Base-by-base conservation (phyloP, 2,888 invertebrate genomes). In the Disparrhopalites patrizii region DNA sequence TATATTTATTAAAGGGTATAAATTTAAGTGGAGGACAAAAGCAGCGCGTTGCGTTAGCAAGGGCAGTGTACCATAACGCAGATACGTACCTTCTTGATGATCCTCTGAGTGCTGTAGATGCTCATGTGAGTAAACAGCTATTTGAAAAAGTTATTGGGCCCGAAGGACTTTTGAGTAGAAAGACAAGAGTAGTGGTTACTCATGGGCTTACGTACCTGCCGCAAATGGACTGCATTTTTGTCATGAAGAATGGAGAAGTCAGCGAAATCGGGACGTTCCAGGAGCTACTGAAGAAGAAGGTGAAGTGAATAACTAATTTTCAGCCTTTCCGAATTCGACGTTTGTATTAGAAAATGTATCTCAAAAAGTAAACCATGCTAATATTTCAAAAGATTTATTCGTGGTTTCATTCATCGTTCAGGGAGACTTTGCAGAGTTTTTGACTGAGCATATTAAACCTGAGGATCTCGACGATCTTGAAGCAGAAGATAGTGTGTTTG, bases 41-140 rank as follows among this genome's bases (percentile, higher is more conserved):
- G 80, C 94, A 90, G 79, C 84, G 95, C 73, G 91, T 96, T 38
- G 92, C 93, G 65, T 81, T 96, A 69, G 82, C 82, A 3, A 73
- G 82, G 67, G 81, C 82, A 1, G 79, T 81, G 1, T 82, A 82
- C 69, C 75, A 77, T 31, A 77, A 80, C 56, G 68, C 78, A 4
- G 81, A 82, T 67, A 71, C 84, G 27, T 82, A 82, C 73, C 77
- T 85, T 1, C 75, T 85, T 52, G 85, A 85, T 75, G 85, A 85
- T 75, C 84, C 84, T 2, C 77, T 85, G 10, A 82, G 68, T 52
- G 73, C 73, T 13, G 66, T 66, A 3, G 66, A 71, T 82, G 88
- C 93, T 33, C 97, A 98, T 79, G 97, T 98, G 57, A 97, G 97
- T 15, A 95, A 94, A 81, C 96, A 97, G 78, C 93, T 98, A 76